These are phyloP conservation scores for Imbricaverruca yamaguchii DNA, from an alignment of 2,888 invertebrate species.

Conservation along the genomic window DNA sequence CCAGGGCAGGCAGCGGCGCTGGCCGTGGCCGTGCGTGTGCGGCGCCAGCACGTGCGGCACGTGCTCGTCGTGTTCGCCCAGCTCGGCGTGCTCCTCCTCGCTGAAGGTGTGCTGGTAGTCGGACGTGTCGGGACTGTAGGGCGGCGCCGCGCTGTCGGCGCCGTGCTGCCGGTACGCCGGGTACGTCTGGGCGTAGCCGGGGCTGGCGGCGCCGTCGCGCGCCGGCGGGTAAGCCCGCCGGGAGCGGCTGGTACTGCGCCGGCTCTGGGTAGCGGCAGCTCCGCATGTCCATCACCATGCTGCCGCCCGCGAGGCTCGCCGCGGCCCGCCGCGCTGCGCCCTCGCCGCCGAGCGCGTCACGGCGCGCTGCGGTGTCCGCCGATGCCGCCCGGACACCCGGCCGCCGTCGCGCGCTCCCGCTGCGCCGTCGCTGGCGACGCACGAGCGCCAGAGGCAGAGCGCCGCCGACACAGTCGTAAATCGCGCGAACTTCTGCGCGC, in stretches of 20 bases:
- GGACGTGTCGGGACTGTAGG: constrained; percentile 20
- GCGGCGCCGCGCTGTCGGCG: constrained; percentile 9
- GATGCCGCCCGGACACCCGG: too few species aligned
- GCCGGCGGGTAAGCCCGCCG: constrained; percentile 23
- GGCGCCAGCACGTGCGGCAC: constrained; percentile 43
- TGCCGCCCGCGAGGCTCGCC: not conserved
- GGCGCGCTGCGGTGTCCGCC: too few species aligned
- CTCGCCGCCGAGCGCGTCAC: not conserved
- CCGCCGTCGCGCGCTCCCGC: too few species aligned
- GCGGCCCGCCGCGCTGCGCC: not conserved
- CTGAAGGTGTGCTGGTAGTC: constrained; percentile 29
- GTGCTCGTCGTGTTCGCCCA: constrained; percentile 32
- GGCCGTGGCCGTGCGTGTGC: constrained; percentile 39
- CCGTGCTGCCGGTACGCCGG: constrained; percentile 8
- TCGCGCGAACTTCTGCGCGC: too few species aligned
- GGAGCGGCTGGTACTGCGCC: constrained; percentile 16
- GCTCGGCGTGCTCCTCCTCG: constrained; percentile 30
- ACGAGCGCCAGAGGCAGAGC: too few species aligned
- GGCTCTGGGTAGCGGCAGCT: constrained; percentile 16
- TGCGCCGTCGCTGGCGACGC: too few species aligned
- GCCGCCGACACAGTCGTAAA: too few species aligned
- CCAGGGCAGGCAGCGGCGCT: constrained; percentile 80
- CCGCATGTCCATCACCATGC: constrained; percentile 20
- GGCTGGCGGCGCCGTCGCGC: constrained; percentile 12
- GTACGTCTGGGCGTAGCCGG: constrained; percentile 16